Conservation (phyloP, 2,113 vertebrate species). For the Psilopsiagon aurifrons region DNA sequence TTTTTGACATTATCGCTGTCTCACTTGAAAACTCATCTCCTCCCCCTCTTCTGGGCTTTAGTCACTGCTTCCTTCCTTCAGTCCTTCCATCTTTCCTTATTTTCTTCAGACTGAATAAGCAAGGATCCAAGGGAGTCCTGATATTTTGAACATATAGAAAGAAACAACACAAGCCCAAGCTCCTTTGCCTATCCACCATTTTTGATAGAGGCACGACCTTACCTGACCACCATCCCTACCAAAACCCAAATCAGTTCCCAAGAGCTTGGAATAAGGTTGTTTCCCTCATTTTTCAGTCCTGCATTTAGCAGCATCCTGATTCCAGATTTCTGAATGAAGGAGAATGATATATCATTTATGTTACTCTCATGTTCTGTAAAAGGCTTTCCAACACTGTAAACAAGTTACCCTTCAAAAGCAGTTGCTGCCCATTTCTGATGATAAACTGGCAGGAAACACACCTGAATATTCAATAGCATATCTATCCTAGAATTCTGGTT, state of each 20-base stretch:
- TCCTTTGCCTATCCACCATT: not conserved
- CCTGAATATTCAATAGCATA: accelerated
- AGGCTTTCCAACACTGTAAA: not conserved
- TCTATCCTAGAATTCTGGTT: not conserved
- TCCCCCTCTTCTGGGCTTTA: not conserved
- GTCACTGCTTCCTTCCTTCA: not conserved
- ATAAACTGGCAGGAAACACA: not conserved
- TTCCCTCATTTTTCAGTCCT: not conserved
- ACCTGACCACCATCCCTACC: not conserved
- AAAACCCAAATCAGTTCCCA: not conserved
- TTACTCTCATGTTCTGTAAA: not conserved
- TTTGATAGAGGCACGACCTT: not conserved
- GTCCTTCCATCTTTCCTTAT: not conserved
- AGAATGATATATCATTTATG: not conserved
- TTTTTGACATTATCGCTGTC: not conserved
- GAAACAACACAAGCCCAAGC: not conserved
- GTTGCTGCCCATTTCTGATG: not conserved
- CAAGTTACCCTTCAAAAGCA: not conserved
- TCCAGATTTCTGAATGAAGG: not conserved
- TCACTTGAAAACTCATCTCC: not conserved
- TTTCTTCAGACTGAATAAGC: not conserved
- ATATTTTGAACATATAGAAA: not conserved
- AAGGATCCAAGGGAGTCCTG: not conserved
- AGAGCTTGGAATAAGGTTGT: not conserved
- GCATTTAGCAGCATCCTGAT: not conserved